Percentiles rank a stretch among this genome's conserved stretches.
phyloP scores from a whole-genome alignment of 2,888 invertebrate species.

The Hemaris fuciformis region DNA sequence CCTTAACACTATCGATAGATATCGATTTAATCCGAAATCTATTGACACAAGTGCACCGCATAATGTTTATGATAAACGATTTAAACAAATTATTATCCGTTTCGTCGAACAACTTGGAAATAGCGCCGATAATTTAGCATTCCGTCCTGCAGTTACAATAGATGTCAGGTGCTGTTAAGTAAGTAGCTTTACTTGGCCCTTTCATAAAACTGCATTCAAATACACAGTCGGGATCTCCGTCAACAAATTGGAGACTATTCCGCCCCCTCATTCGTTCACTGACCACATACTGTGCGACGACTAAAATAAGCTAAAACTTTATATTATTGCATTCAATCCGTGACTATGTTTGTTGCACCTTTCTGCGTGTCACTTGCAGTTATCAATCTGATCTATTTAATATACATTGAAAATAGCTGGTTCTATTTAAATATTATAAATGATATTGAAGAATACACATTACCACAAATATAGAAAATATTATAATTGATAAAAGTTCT shows the following conservation, averaged over 20 bases:
- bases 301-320: background rate
- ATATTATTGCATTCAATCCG: background rate
- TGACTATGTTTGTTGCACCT: background rate
- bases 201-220: slow-evolving; percentile 58
- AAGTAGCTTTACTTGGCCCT: slow-evolving; percentile 34
- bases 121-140: slow-evolving; percentile 2
- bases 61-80: background rate
- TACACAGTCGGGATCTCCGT: slow-evolving; percentile 63
- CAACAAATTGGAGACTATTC: slow-evolving; percentile 61
- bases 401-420: background rate
- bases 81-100: background rate
- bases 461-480: no score
- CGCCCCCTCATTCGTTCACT: slow-evolving; percentile 58
- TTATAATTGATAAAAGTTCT: no score
- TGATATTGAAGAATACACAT: no score
- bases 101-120: background rate
- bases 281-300: slow-evolving; percentile 20
- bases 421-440: no score
- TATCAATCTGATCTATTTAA: background rate
- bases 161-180: background rate
- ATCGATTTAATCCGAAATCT: background rate
- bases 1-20: background rate
- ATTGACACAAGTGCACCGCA: background rate
- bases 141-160: background rate
- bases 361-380: background rate